A percentile compares a stretch with the other conserved stretches of the same genome.
phyloP scores from a whole-genome alignment of 2,797 vertebrate genomes.

The Anomalospiza imberbis region DNA sequence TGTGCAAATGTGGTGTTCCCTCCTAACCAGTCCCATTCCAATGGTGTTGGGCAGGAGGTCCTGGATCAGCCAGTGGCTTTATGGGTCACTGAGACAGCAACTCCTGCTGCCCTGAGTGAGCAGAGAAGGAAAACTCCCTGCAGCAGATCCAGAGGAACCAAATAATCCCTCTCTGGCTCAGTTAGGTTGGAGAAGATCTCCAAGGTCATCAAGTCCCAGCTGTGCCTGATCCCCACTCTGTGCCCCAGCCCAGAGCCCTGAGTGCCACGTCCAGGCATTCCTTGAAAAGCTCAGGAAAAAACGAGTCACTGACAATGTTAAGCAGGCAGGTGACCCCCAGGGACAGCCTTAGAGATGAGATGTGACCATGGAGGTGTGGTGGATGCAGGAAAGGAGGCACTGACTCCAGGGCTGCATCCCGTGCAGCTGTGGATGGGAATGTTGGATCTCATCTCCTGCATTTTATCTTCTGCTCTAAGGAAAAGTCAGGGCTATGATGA shows the following conservation, averaged over 20 bases:
- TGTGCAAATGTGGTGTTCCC: fast-evolving
- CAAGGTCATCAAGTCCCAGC: not conserved
- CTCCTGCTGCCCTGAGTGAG: not conserved
- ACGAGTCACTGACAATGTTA: not conserved
- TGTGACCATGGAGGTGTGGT: not conserved
- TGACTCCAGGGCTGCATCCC: not conserved
- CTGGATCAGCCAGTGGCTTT: not conserved
- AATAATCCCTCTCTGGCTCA: not conserved
- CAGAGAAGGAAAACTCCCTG: not conserved
- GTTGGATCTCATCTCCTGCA: not conserved
- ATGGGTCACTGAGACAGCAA: not conserved
- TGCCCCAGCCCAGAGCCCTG: not conserved
- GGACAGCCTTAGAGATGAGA: not conserved
- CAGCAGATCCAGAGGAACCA: not conserved
- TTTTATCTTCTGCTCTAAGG: not conserved
- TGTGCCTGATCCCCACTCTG: not conserved
- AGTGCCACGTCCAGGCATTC: not conserved
- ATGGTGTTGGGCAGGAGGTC: not conserved
- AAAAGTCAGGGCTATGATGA: not conserved
- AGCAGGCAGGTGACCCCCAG: not conserved
- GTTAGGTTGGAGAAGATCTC: not conserved
- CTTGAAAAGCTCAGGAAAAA: not conserved
- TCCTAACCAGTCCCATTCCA: fast-evolving
- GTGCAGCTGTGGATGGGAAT: not conserved
- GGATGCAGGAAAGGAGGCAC: not conserved